These are phyloP conservation scores for Grammomys surdaster DNA, from an alignment of 2,113 vertebrate species.

Conservation along the genomic window DNA sequence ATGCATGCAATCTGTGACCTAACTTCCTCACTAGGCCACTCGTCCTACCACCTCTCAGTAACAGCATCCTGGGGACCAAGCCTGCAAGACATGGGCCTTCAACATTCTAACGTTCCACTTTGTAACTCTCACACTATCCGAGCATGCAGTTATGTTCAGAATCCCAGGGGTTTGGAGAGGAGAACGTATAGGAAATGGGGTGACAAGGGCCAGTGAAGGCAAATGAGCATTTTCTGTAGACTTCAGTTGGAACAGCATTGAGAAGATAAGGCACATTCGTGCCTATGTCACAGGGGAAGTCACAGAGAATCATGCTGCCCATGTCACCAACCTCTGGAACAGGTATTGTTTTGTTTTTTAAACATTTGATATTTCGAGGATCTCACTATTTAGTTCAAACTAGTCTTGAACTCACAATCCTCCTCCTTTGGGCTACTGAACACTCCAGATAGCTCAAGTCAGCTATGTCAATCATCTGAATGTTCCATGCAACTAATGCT, in stretches of 20 bases:
- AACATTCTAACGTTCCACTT: no score
- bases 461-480: background rate
- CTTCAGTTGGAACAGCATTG: background rate
- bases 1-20: background rate
- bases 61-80: background rate
- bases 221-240: background rate
- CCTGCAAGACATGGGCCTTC: background rate
- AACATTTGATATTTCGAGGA: background rate
- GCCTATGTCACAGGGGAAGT: background rate
- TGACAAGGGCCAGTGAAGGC: no score
- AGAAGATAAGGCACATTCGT: background rate
- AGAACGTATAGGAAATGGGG: background rate
- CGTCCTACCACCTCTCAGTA: no score
- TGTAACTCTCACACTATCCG: background rate
- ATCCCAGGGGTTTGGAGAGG: background rate
- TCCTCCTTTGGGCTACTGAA: background rate
- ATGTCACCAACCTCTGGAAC: no score
- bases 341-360: background rate
- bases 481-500: background rate
- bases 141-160: background rate
- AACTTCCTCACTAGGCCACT: background rate
- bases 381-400: background rate
- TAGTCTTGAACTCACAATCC: background rate
- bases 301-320: background rate
- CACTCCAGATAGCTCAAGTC: no score